These are phyloP conservation scores for Plebejus anna DNA, from an alignment of 2,888 invertebrate genomes.

Conservation along the genomic window DNA sequence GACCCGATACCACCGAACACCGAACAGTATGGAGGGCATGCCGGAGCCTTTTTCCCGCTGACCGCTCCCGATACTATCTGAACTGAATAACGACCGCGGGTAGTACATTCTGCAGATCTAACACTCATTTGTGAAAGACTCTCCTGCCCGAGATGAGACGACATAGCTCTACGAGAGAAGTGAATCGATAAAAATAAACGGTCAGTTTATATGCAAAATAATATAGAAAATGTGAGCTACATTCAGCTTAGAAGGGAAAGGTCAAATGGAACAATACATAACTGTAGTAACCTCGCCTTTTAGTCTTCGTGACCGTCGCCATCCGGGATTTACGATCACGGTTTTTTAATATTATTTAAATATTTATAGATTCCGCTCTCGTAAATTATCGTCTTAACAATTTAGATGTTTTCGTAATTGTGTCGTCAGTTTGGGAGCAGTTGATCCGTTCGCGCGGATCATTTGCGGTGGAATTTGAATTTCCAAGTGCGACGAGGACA, in stretches of 20 bases:
- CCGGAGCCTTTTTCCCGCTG: conserved; percentile 53
- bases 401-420: conserved; percentile 1
- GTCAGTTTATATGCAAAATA: conserved; percentile 13
- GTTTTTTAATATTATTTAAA: conserved; percentile 24
- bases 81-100: conserved; percentile 42
- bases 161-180: background rate
- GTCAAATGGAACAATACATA: conserved; percentile 24
- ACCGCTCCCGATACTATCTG: conserved; percentile 56
- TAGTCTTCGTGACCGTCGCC: conserved; percentile 23
- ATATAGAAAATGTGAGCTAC: conserved; percentile 5
- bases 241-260: conserved; percentile 5
- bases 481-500: conserved; percentile 38
- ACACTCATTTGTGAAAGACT: conserved; percentile 12
- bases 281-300: conserved; percentile 22
- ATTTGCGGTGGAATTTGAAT: conserved; percentile 20
- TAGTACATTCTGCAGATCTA: conserved; percentile 38
- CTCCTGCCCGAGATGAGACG: background rate
- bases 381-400: conserved; percentile 24
- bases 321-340: conserved; percentile 26
- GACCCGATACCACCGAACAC: conserved; percentile 65
- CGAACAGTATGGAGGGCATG: conserved; percentile 64
- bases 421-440: background rate
- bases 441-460: conserved; percentile 1
- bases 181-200: conserved; percentile 20
- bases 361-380: conserved; percentile 26